A percentile compares a stretch with the other conserved stretches of the same genome.
These are phyloP conservation scores for Onchidella celtica DNA, from an alignment of 2,888 invertebrate species.

Conservation along the genomic window DNA sequence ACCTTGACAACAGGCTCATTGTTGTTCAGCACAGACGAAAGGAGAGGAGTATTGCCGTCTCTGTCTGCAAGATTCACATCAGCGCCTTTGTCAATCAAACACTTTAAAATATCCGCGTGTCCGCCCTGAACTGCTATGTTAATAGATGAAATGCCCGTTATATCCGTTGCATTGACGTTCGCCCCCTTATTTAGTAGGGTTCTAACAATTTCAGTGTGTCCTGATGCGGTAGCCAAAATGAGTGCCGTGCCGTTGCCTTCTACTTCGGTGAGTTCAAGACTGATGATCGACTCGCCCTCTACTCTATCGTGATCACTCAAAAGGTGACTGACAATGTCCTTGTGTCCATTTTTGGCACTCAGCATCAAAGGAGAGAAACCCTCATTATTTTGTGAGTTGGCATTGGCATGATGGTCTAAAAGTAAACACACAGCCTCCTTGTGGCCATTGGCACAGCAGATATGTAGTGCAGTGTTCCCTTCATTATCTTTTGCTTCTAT, in stretches of 20 bases:
- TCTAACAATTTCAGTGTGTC: slow-evolving; percentile 11
- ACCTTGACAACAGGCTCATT: background rate
- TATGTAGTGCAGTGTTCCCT: slow-evolving; percentile 43
- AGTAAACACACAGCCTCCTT: no score
- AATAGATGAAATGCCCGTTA: no score
- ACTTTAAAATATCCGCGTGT: no score
- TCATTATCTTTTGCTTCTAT: slow-evolving; percentile 10
- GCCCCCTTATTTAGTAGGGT: no score
- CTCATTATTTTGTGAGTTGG: no score
- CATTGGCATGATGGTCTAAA: no score
- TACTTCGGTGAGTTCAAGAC: slow-evolving; percentile 19
- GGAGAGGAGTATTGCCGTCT: slow-evolving; percentile 26
- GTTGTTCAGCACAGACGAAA: slow-evolving; percentile 20
- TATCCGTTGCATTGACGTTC: no score
- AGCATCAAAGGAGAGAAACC: slow-evolving; percentile 34
- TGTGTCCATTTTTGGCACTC: slow-evolving; percentile 22
- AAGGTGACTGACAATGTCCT: background rate
- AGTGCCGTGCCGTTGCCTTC: slow-evolving; percentile 24
- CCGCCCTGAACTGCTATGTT: no score
- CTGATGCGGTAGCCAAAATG: slow-evolving; percentile 27
- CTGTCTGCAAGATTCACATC: slow-evolving; percentile 28
- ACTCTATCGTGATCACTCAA: background rate
- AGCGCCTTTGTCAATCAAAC: no score
- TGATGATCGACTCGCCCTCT: background rate
- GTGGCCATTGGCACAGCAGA: no score